phyloP scores from a whole-genome alignment of 2,797 vertebrate genomes.

The Gorsachius magnificus region DNA sequence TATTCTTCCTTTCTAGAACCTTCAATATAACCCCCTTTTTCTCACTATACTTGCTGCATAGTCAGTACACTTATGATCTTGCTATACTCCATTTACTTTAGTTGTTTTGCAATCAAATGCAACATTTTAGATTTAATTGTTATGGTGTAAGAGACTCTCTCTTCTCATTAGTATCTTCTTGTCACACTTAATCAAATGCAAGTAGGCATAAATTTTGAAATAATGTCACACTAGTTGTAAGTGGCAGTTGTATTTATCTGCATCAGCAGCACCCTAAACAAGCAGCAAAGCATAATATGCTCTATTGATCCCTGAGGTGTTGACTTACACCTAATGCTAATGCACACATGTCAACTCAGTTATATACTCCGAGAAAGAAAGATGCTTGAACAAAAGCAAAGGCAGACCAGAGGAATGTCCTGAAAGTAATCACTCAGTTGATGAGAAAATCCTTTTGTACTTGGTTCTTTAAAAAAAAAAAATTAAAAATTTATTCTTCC shows the following conservation, averaged over 20 bases:
- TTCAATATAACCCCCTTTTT: background rate
- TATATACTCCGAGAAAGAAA: background rate
- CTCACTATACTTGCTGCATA: background rate
- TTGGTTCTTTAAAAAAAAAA: background rate
- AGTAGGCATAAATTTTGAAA: background rate
- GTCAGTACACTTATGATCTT: rapidly evolving
- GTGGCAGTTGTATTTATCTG: background rate
- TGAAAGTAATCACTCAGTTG: background rate
- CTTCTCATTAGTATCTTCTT: background rate
- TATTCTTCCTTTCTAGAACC: background rate
- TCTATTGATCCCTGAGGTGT: background rate
- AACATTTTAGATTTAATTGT: background rate
- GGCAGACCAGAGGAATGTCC: background rate
- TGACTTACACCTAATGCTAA: background rate
- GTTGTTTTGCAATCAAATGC: background rate
- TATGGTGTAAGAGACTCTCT: background rate
- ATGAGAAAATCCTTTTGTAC: background rate
- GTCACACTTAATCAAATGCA: background rate
- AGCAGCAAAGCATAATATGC: background rate
- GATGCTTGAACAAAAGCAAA: background rate
- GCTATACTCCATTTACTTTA: rapidly evolving
- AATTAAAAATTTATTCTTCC: background rate
- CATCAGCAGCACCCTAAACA: background rate
- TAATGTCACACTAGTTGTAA: background rate
- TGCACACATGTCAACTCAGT: background rate